phyloP scores from a whole-genome alignment of 2,888 invertebrate genomes.

The Esperia sulphurella region DNA sequence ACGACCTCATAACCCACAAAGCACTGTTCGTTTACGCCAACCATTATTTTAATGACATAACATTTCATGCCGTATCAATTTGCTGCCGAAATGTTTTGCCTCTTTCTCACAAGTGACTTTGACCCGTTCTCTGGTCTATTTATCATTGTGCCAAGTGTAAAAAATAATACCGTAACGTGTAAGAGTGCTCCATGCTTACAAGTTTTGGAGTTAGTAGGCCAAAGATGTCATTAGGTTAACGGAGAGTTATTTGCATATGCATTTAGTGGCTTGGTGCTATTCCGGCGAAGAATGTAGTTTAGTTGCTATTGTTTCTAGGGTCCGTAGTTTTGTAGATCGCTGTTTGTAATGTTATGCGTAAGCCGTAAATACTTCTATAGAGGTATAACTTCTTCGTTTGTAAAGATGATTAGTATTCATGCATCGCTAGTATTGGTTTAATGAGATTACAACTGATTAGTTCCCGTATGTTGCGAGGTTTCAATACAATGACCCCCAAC shows the following conservation, averaged over 20 bases:
- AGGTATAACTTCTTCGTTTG: neutral
- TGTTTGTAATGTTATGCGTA: neutral
- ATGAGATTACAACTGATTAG: conserved; percentile 63
- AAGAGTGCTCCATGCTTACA: conserved; percentile 48
- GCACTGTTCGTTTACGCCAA: conserved; percentile 19
- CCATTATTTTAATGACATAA: conserved; percentile 42
- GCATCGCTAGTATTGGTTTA: conserved; percentile 27
- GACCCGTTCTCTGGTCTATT: conserved; percentile 62
- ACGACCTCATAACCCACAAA: conserved; percentile 22
- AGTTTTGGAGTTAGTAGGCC: conserved; percentile 59
- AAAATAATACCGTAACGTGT: conserved; percentile 63
- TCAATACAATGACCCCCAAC: conserved; percentile 48
- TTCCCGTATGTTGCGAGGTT: conserved; percentile 47
- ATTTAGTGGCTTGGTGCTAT: conserved; percentile 33
- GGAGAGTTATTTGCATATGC: conserved; percentile 55
- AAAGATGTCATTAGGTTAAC: conserved; percentile 72
- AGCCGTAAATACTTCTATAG: neutral
- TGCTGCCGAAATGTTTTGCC: conserved; percentile 30
- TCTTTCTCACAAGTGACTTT: conserved; percentile 51
- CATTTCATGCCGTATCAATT: conserved; percentile 35
- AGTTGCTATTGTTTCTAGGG: conserved; percentile 1
- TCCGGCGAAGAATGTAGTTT: conserved; percentile 2
- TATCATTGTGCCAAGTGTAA: conserved; percentile 53
- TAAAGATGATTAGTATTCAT: neutral
- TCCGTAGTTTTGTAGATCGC: neutral